Conservation (phyloP, 1,140 invertebrate species). For the Proctacanthus coquilletti region DNA sequence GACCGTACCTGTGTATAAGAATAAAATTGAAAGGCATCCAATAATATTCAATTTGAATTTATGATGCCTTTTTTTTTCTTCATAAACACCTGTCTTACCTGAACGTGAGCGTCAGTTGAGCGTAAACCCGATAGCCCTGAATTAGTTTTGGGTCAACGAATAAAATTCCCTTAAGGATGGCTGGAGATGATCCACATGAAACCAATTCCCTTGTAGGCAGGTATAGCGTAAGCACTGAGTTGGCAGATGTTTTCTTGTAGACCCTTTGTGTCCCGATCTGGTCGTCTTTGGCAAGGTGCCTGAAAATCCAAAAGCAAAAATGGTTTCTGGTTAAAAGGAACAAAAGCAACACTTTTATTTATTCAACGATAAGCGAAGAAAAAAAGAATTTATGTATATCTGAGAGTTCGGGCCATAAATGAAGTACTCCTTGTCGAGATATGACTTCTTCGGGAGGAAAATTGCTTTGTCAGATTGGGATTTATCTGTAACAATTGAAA, state of each 20-base stretch:
- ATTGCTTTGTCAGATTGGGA: too few relatives aligned
- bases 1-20: conserved; percentile 48
- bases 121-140: conserved; percentile 54
- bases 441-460: too few relatives aligned
- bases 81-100: conserved; percentile 35
- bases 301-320: too few relatives aligned
- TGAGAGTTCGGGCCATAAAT: too few relatives aligned
- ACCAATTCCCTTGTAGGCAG: conserved; percentile 61
- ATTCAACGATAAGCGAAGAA: too few relatives aligned
- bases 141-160: conserved; percentile 51
- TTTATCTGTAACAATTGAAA: too few relatives aligned
- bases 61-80: background rate
- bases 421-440: too few relatives aligned
- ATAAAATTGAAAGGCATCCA: background rate
- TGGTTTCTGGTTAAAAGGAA: too few relatives aligned
- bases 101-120: conserved; percentile 72
- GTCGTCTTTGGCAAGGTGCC: conserved; percentile 13
- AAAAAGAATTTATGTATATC: too few relatives aligned
- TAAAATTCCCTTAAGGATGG: conserved; percentile 63
- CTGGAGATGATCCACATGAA: conserved; percentile 51
- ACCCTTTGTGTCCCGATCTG: conserved; percentile 22
- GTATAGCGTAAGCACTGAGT: conserved; percentile 68
- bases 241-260: conserved; percentile 54
- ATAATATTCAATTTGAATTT: background rate
- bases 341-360: too few relatives aligned